Conservation (phyloP, 1,140 invertebrate species). For the Hydropsyche tenuis region DNA sequence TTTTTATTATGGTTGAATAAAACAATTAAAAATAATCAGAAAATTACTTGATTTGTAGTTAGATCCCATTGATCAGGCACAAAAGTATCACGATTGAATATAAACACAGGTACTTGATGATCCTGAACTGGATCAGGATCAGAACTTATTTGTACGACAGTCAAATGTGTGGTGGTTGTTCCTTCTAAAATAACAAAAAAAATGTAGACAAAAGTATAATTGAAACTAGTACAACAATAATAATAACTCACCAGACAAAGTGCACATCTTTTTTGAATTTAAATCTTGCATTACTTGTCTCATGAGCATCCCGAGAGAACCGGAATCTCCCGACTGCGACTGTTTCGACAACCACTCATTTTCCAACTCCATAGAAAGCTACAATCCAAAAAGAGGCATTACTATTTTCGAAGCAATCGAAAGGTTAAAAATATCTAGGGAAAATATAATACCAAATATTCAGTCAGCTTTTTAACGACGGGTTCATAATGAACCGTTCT, state of each 20-base stretch:
- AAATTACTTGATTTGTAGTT: constrained; percentile 79
- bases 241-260: constrained; percentile 59
- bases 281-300: constrained; percentile 77
- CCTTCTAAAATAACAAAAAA: constrained; percentile 62
- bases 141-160: constrained; percentile 72
- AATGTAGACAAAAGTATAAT: not conserved
- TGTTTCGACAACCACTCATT: constrained; percentile 74
- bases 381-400: constrained; percentile 37
- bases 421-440: not conserved
- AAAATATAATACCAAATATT: constrained; percentile 72
- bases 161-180: constrained; percentile 76
- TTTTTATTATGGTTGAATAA: too few species aligned
- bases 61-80: constrained; percentile 82
- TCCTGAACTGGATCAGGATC: constrained; percentile 81
- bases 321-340: constrained; percentile 66
- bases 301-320: constrained; percentile 72
- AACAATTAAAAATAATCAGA: not conserved
- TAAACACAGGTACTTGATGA: constrained; percentile 88
- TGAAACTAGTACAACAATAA: not conserved
- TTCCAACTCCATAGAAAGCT: constrained; percentile 79
- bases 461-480: constrained; percentile 88
- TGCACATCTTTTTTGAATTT: constrained; percentile 72
- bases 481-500: constrained; percentile 91
- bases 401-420: not conserved
- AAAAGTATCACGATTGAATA: constrained; percentile 68